Evolutionary conservation across 2,113 vertebrate species (phyloP).

Genomic region (Nerophis lumbriciformis): DNA sequence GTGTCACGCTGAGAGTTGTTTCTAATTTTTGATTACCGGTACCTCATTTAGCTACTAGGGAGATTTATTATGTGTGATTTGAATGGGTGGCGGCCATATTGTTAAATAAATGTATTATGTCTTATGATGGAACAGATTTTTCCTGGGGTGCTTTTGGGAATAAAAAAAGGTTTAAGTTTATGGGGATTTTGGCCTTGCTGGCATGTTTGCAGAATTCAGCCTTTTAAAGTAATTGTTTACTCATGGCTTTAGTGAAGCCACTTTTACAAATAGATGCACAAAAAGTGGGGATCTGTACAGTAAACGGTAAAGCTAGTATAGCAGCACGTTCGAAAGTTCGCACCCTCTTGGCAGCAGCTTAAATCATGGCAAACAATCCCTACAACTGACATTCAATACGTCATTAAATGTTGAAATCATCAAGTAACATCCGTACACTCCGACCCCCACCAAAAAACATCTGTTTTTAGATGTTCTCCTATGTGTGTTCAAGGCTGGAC

Average conservation of each 20-base stretch:
- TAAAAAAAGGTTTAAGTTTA: neutral
- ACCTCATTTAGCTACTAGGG: no score
- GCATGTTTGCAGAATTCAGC: neutral
- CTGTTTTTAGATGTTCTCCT: conserved; percentile 8
- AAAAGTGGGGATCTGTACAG: neutral
- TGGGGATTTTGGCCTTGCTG: neutral
- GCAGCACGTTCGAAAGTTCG: no score
- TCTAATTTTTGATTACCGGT: no score
- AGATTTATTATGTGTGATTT: no score
- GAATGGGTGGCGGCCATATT: neutral
- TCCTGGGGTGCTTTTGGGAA: neutral
- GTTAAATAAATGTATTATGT: neutral
- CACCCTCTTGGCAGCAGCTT: no score
- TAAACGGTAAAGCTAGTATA: no score
- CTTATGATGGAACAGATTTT: no score
- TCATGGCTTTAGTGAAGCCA: neutral
- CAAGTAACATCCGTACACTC: neutral
- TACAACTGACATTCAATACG: neutral
- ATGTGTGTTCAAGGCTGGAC: conserved; percentile 77
- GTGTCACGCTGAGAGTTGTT: no score
- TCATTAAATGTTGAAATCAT: neutral
- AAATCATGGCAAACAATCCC: no score
- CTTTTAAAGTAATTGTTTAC: neutral
- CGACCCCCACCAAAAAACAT: neutral
- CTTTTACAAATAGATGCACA: neutral